Evolutionary conservation across 1,140 invertebrate species (phyloP).

Genomic region (Drosophila serrata): DNA sequence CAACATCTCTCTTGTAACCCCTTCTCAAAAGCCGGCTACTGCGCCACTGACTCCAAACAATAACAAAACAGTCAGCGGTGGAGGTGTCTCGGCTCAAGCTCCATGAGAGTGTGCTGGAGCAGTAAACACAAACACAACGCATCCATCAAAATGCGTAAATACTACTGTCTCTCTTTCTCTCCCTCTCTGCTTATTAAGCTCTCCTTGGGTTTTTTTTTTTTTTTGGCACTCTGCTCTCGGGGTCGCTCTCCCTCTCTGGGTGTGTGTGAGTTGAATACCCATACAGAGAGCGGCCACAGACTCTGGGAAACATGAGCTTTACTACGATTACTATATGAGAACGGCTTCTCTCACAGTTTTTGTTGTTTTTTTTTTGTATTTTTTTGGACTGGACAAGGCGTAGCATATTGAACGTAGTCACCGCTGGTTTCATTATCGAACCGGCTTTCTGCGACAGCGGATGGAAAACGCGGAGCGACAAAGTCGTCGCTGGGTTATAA

Average conservation of each 20-base stretch:
- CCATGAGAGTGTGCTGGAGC: slow-evolving; percentile 47
- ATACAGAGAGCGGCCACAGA: slow-evolving; percentile 24
- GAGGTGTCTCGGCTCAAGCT: slow-evolving; percentile 27
- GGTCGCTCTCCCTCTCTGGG: slow-evolving; percentile 20
- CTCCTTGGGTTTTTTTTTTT: too few species aligned
- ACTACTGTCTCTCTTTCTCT: slow-evolving; percentile 24
- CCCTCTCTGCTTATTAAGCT: slow-evolving; percentile 3
- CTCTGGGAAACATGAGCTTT: slow-evolving; percentile 67
- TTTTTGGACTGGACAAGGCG: slow-evolving; percentile 69
- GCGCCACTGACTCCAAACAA: slow-evolving; percentile 52
- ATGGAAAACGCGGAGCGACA: slow-evolving; percentile 69
- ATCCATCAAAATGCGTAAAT: slow-evolving; percentile 71
- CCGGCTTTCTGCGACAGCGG: slow-evolving; percentile 84
- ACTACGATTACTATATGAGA: slow-evolving; percentile 72
- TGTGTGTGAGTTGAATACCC: slow-evolving; percentile 39
- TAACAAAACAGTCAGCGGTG: slow-evolving; percentile 31
- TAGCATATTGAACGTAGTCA: slow-evolving; percentile 55
- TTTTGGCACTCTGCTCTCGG: slow-evolving; percentile 17
- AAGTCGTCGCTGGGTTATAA: slow-evolving; percentile 47
- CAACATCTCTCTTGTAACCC: neutral
- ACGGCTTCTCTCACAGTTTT: slow-evolving; percentile 13
- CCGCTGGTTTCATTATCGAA: slow-evolving; percentile 77
- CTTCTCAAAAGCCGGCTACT: slow-evolving; percentile 29
- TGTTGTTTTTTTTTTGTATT: neutral
- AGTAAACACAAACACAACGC: slow-evolving; percentile 61